Conservation (phyloP, 2,113 vertebrate genomes). For the Myrmecobius fasciatus region DNA sequence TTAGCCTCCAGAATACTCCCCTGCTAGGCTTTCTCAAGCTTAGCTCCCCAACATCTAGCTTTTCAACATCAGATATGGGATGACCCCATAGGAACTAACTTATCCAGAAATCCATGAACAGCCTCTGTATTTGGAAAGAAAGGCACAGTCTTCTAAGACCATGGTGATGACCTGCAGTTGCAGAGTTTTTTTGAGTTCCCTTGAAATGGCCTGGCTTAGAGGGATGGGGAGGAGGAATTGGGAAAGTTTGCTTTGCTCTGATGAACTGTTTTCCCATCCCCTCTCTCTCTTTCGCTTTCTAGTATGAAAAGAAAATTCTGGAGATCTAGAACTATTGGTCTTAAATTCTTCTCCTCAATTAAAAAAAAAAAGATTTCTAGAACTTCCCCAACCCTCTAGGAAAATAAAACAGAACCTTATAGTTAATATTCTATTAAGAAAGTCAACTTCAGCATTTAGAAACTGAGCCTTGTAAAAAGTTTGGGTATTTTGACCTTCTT, state of each 20-base stretch:
- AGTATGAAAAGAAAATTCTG: neutral
- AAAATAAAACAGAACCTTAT: neutral
- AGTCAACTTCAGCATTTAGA: neutral
- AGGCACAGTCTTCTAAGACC: neutral
- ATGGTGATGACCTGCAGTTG: neutral
- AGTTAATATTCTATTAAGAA: neutral
- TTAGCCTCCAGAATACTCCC: neutral
- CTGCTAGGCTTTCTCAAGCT: neutral
- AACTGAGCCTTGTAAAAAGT: neutral
- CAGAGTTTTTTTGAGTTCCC: neutral
- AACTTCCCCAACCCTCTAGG: neutral
- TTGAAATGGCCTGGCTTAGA: too few relatives aligned
- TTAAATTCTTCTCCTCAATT: neutral
- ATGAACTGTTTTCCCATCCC: neutral
- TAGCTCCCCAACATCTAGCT: neutral
- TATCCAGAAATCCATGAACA: neutral
- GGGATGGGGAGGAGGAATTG: neutral
- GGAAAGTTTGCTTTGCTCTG: neutral
- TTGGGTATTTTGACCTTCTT: neutral
- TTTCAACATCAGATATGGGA: neutral
- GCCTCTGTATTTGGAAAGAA: neutral
- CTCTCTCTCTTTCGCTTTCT: neutral
- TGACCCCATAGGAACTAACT: neutral
- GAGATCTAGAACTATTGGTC: neutral
- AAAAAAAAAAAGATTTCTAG: neutral